Percentiles rank a stretch among this genome's conserved stretches.
These are phyloP conservation scores for Butorides virescens DNA, from an alignment of 2,113 vertebrate species.

Conservation along the genomic window DNA sequence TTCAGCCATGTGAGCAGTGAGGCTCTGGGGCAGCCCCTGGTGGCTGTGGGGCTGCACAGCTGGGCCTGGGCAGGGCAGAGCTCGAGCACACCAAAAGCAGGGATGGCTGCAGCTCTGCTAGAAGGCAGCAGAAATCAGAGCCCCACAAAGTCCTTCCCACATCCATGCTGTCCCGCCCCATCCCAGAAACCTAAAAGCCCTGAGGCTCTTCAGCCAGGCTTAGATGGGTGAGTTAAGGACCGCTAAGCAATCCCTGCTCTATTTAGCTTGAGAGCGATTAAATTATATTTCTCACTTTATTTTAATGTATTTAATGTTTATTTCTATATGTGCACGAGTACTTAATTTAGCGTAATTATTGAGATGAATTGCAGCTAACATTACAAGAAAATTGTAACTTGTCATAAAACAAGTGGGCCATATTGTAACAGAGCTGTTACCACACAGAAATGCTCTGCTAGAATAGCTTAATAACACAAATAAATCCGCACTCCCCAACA, in stretches of 20 bases:
- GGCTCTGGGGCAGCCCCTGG: rapidly evolving
- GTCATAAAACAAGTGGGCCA: slow-evolving; percentile 74
- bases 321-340: slow-evolving; percentile 72
- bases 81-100: not conserved
- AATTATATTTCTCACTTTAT: slow-evolving; percentile 59
- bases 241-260: not conserved
- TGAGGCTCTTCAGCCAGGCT: not conserved
- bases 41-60: not conserved
- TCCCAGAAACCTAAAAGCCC: not conserved
- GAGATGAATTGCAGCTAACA: slow-evolving; percentile 74
- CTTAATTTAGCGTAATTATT: slow-evolving; percentile 81
- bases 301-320: slow-evolving; percentile 72
- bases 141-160: not conserved
- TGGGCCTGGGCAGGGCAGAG: not conserved
- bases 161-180: rapidly evolving
- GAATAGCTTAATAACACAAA: slow-evolving; percentile 72
- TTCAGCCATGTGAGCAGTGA: rapidly evolving
- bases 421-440: slow-evolving; percentile 67
- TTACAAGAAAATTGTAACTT: slow-evolving; percentile 84
- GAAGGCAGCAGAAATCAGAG: not conserved
- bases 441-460: slow-evolving; percentile 54
- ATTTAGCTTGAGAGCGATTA: slow-evolving; percentile 28
- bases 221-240: not conserved
- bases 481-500: slow-evolving; percentile 56
- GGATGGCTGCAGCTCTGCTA: not conserved